These are phyloP conservation scores for Salarias fasciatus DNA, from an alignment of 2,797 vertebrate species.

Conservation along the genomic window DNA sequence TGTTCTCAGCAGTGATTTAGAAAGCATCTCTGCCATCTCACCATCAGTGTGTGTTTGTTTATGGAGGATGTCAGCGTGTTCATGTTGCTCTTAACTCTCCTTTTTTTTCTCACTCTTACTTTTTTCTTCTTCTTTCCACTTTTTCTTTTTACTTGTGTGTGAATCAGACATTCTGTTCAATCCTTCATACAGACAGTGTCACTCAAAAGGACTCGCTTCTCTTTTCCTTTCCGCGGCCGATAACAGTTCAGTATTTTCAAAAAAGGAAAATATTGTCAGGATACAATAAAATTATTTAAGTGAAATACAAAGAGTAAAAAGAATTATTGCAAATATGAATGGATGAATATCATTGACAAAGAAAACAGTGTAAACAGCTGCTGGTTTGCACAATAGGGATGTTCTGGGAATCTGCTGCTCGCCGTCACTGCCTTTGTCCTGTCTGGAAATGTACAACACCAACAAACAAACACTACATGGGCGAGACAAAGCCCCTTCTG, in stretches of 20 bases:
- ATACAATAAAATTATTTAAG: too few relatives aligned
- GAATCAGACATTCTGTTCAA: slow-evolving; percentile 16
- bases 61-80: slow-evolving; percentile 15
- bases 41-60: slow-evolving; percentile 31
- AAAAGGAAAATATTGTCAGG: too few relatives aligned
- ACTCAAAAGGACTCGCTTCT: background rate
- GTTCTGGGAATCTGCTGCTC: too few relatives aligned
- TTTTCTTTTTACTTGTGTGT: background rate
- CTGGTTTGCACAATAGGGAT: too few relatives aligned
- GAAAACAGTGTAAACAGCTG: too few relatives aligned
- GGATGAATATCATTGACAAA: too few relatives aligned
- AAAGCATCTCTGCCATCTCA: slow-evolving; percentile 17
- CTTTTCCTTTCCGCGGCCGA: too few relatives aligned
- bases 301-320: too few relatives aligned
- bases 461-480: slow-evolving; percentile 3
- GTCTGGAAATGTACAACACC: background rate
- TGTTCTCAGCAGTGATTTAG: slow-evolving; percentile 30
- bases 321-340: too few relatives aligned
- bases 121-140: background rate
- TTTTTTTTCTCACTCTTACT: slow-evolving; percentile 2
- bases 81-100: slow-evolving; percentile 1
- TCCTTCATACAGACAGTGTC: background rate
- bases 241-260: too few relatives aligned
- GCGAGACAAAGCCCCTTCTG: background rate
- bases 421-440: too few relatives aligned